phyloP scores from a whole-genome alignment of 2,797 vertebrate genomes.

The Denticeps clupeoides region DNA sequence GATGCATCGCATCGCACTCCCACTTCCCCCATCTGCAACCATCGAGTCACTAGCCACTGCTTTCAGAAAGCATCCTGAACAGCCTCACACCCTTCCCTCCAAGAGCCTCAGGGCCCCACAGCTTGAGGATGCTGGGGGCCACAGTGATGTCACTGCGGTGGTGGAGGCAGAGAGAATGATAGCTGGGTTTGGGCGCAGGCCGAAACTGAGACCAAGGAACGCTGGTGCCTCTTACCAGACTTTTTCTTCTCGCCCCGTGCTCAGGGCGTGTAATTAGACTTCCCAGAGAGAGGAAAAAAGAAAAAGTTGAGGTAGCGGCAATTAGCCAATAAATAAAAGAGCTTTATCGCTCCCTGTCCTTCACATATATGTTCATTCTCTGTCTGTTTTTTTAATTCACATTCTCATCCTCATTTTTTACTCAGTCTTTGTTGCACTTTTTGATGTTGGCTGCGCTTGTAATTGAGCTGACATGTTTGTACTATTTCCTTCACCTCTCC shows the following conservation, averaged over 20 bases:
- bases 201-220: not conserved
- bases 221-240: not conserved
- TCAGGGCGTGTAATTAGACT: not conserved
- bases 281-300: constrained; percentile 18
- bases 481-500: not conserved
- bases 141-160: constrained; percentile 46
- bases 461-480: constrained; percentile 22
- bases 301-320: constrained; percentile 49
- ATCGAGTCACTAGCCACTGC: no score
- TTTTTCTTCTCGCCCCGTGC: not conserved
- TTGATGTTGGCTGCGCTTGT: no score
- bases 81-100: not conserved
- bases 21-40: no score
- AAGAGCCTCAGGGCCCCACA: not conserved
- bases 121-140: constrained; percentile 4
- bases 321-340: constrained; percentile 49
- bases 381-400: not conserved
- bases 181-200: constrained; percentile 26
- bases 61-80: no score
- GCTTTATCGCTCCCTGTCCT: constrained; percentile 7
- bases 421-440: no score
- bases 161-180: constrained; percentile 21
- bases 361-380: not conserved
- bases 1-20: no score
- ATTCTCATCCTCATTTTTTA: not conserved